These are phyloP conservation scores for Takifugu bimaculatus DNA, from an alignment of 2,113 vertebrate species.

Conservation along the genomic window DNA sequence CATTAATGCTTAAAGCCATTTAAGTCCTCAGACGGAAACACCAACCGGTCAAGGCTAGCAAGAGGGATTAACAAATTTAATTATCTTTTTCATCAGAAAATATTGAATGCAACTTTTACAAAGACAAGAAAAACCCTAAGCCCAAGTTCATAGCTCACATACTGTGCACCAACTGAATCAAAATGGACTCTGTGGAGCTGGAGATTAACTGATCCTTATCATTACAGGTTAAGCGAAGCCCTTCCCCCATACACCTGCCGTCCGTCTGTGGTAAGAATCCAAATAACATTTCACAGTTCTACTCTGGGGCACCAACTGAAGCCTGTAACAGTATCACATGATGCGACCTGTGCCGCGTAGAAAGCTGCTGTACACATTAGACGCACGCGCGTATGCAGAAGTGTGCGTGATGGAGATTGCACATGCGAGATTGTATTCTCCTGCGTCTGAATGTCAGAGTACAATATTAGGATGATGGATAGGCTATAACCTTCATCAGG, in stretches of 20 bases:
- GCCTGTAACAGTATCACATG: slow-evolving; percentile 65
- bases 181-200: slow-evolving; percentile 24
- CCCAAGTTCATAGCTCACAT: slow-evolving; percentile 15
- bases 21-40: slow-evolving; percentile 48
- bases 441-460: slow-evolving; percentile 45
- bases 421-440: slow-evolving; percentile 38
- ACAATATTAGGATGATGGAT: slow-evolving; percentile 51
- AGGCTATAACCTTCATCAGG: slow-evolving; percentile 64
- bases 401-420: slow-evolving; percentile 8
- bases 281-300: slow-evolving; percentile 76
- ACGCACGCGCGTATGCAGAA: slow-evolving; percentile 10
- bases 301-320: slow-evolving; percentile 51
- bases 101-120: slow-evolving; percentile 14
- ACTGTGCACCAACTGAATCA: slow-evolving; percentile 22
- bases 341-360: slow-evolving; percentile 57
- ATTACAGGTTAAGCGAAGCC: slow-evolving; percentile 39
- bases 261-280: slow-evolving; percentile 72
- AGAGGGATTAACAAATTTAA: not conserved
- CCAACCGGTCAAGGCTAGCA: slow-evolving; percentile 49
- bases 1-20: slow-evolving; percentile 64
- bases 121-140: slow-evolving; percentile 30
- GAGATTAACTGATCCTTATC: slow-evolving; percentile 41
- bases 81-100: not conserved
- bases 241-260: slow-evolving; percentile 44
- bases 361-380: slow-evolving; percentile 27